Base-by-base conservation (phyloP, 1,140 invertebrate genomes). In the Dendrolimus kikuchii region DNA sequence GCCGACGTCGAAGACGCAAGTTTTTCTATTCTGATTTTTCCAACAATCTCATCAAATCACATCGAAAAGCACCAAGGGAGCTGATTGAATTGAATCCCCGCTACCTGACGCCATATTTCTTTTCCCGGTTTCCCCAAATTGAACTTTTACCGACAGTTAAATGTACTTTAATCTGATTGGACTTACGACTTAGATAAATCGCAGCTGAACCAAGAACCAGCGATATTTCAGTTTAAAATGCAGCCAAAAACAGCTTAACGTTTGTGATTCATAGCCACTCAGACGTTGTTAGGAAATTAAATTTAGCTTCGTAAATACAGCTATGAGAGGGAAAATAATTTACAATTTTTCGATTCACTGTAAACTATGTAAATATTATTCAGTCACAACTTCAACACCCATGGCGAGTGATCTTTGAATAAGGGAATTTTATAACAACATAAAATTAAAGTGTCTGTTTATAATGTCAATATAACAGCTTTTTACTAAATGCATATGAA, bases 41-140 rank as follows among this genome's bases (percentile, higher is more conserved):
- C 74, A 77, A 86, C 80, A 84, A 84, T 83, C 82, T 79, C 82
- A 86, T 84, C 82, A 86, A 84, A 86, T 82, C 80, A 76, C 66
- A 54, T 67, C 67, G 71, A 72, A 70, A 82, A 71, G 74, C 66
- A 80, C 71, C 77, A 69, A 75, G 74, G 78, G 80, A 77, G 62
- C 76, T 86, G 82, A 86, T 86, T 84, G 82, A 82, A 86, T 86
- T 84, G 80, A 82, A 77, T 68, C 61, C 77, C 59, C 66, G 66
- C 65, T 76, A 78, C 79, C 74, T 81, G 72, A 54, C 67, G 64
- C 71, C 66, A 75, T 80, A 83, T 81, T 86, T 81, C 77, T 81
- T 82, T 64, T 67, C 60, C 70, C 73, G 60, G 70, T 72, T 75
- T 68, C 66, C 75, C 74, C 70, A 77, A 78, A 85, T 79, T 76